These are phyloP conservation scores for Ophion costatus DNA, from an alignment of 2,888 invertebrate genomes.

Conservation along the genomic window DNA sequence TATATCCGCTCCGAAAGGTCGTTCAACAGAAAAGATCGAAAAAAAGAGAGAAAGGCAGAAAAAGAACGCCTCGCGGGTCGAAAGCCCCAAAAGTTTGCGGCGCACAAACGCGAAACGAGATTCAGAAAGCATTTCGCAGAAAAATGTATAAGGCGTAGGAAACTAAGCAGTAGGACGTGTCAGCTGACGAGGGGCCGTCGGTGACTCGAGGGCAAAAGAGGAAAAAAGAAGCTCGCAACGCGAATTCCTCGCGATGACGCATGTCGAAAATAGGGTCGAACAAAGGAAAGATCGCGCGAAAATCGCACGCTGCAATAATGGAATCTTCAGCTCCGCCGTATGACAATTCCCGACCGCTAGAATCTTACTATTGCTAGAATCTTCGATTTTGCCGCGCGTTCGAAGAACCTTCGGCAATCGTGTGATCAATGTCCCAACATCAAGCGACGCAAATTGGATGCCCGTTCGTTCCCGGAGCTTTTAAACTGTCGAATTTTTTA, in stretches of 20 bases:
- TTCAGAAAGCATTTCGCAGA: background rate
- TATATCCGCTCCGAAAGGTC: slow-evolving; percentile 10
- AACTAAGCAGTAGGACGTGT: background rate
- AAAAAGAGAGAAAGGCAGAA: background rate
- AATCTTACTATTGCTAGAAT: no score
- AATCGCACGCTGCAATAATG: background rate
- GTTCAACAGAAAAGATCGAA: slow-evolving; percentile 1
- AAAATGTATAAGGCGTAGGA: background rate
- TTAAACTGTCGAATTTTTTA: background rate
- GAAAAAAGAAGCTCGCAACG: background rate
- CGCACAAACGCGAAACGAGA: background rate
- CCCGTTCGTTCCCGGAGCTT: background rate
- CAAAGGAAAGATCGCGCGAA: slow-evolving; percentile 11
- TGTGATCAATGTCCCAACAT: background rate
- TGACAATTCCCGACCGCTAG: background rate
- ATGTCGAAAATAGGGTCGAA: slow-evolving; percentile 13
- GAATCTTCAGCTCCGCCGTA: background rate
- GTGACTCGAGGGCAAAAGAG: background rate
- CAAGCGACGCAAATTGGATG: background rate
- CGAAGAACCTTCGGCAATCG: no score
- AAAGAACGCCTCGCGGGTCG: background rate
- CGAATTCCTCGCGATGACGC: slow-evolving; percentile 3
- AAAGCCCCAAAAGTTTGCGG: background rate
- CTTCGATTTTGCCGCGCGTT: background rate
- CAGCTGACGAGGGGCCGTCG: background rate